Base-by-base conservation (phyloP, 2,113 vertebrate species). In the Microcebus jonahi region DNA sequence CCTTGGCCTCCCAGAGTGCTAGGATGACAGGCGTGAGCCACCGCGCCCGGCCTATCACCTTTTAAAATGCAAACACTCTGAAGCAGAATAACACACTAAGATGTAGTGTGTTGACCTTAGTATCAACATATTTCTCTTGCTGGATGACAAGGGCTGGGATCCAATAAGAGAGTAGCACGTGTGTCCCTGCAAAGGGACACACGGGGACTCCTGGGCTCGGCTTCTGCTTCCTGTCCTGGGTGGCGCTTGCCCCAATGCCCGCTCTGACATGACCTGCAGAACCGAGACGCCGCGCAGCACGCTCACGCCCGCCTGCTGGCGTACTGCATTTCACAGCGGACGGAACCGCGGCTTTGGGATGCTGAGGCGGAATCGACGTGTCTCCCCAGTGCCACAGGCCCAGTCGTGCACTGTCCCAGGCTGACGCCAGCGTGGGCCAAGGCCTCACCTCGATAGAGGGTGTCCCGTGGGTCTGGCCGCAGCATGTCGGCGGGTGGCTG, bases 391-490 rank as follows among this genome's bases (percentile, higher is more conserved):
- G n/a, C 9, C 6, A 10, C 0, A 15, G 82, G 10, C 34, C 36
- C 27, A 61, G 80, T 27, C 18, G 50, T 1, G 4, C 5, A 18
- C 0, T 9, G 20, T 11, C 55, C 59, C 21, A 6, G 18, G 15
- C 1, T 0, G 4, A 27, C 0, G 84, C 45, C 15, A 11, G 79
- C 0, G 0, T 0, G 1, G 39, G 77, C 65, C 27, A 0, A 63
- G 63, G 88, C 6, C 97, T 99, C 63, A 99, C 99, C 97, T 98
- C 92, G 97, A 86, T 99, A 99, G 25, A 99, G 97, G 5, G 97
- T 97, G 95, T 99, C 99, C 75, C 99, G 98, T 0, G 98, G 99
- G 95, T 99, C 99, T 27, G 99, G 98, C 88, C 97, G 99, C 94
- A 99, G 81, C 99, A 99, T 99, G 95, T 99, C 99, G 2, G 98